phyloP scores from a whole-genome alignment of 1,140 invertebrate species.

The Drosophila seguyi region DNA sequence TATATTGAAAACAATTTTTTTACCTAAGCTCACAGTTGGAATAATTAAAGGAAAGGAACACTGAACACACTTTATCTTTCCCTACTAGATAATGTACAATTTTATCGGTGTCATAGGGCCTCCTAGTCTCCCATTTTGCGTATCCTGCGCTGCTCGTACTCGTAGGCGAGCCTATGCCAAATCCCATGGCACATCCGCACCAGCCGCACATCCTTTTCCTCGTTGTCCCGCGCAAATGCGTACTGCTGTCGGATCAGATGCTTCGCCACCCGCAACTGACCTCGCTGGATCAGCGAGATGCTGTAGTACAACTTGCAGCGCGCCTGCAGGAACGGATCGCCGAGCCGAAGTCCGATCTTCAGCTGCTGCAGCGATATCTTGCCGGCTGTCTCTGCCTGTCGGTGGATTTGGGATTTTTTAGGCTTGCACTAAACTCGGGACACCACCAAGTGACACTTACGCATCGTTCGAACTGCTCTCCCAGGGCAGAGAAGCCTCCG shows the following conservation, averaged over 20 bases:
- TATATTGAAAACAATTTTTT: constrained; percentile 58
- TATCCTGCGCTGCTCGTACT: constrained; percentile 70
- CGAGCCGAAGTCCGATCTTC: constrained; percentile 91
- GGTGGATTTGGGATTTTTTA: constrained; percentile 10
- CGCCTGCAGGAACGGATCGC: constrained; percentile 91
- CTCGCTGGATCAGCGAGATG: constrained; percentile 94
- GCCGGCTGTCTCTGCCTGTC: constrained; percentile 93
- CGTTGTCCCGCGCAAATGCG: constrained; percentile 85
- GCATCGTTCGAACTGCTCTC: constrained; percentile 92
- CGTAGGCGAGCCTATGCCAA: constrained; percentile 92
- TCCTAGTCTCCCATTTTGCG: constrained; percentile 8
- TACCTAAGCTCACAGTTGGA: constrained; percentile 31
- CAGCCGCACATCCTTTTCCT: constrained; percentile 87
- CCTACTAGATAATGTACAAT: not conserved
- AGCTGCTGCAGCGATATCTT: constrained; percentile 94
- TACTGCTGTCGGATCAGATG: constrained; percentile 89
- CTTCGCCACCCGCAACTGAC: constrained; percentile 88
- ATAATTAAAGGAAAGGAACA: constrained; percentile 11
- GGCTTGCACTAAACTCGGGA: not conserved
- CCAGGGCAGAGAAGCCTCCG: constrained; percentile 96
- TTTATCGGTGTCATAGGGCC: not conserved
- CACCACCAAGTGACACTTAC: constrained; percentile 87
- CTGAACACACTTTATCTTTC: not conserved
- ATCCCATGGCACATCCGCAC: constrained; percentile 93
- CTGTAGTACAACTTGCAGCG: constrained; percentile 94